These are phyloP conservation scores for Tortricodes alternella DNA, from an alignment of 2,888 invertebrate species.

Conservation along the genomic window DNA sequence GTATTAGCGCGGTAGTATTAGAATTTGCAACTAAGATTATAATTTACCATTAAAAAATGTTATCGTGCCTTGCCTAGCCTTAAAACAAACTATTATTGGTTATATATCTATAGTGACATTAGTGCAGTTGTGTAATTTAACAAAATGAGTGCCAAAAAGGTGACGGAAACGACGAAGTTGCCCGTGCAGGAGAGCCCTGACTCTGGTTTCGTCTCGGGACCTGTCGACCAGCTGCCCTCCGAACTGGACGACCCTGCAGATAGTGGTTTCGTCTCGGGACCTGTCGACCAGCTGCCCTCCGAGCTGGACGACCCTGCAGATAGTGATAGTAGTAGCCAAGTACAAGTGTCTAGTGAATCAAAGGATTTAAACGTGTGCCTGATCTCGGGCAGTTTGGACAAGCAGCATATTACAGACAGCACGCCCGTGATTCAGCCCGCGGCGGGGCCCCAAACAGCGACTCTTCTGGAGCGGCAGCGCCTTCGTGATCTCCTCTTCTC, in stretches of 20 bases:
- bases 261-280: constrained; percentile 52
- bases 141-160: constrained; percentile 74
- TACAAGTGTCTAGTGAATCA: constrained; percentile 1
- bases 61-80: constrained; percentile 46
- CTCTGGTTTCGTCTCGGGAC: constrained; percentile 70
- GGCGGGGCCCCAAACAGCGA: constrained; percentile 36
- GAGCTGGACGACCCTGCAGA: constrained; percentile 36
- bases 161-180: constrained; percentile 56
- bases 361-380: neutral
- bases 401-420: constrained; percentile 33
- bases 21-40: constrained; percentile 30
- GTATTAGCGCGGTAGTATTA: neutral
- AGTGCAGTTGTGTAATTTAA: constrained; percentile 36
- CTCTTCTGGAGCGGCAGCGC: constrained; percentile 44
- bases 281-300: constrained; percentile 46
- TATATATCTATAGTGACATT: constrained; percentile 33
- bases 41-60: constrained; percentile 51
- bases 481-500: constrained; percentile 87
- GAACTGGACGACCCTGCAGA: constrained; percentile 36
- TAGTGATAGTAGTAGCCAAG: neutral
- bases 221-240: constrained; percentile 46
- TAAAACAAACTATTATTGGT: constrained; percentile 34
- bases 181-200: constrained; percentile 60
- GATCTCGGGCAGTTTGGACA: constrained; percentile 53
- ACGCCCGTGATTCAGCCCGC: constrained; percentile 39